These are phyloP conservation scores for Phocides pigmalion DNA, from an alignment of 1,140 invertebrate genomes.

Conservation along the genomic window DNA sequence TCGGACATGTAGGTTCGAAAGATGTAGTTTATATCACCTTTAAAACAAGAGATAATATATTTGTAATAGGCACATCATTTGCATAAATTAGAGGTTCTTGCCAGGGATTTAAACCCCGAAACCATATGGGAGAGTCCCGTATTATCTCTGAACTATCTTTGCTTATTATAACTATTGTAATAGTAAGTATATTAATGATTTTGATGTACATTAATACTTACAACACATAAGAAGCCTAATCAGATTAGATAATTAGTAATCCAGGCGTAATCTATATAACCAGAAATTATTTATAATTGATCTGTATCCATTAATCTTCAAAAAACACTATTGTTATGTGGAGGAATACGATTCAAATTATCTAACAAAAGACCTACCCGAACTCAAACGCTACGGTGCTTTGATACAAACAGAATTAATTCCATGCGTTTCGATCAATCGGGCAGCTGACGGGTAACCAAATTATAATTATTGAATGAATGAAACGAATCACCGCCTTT, in stretches of 20 bases:
- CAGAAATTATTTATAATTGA: conserved; percentile 6
- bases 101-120: no score
- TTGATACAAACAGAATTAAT: conserved; percentile 26
- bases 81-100: no score
- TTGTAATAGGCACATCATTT: no score
- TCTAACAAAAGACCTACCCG: conserved; percentile 14
- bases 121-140: no score
- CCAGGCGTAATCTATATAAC: background rate
- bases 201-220: no score
- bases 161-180: no score
- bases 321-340: background rate
- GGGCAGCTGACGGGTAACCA: conserved; percentile 26
- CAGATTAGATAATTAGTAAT: no score
- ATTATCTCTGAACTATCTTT: no score
- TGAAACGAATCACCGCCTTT: conserved; percentile 57
- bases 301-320: conserved; percentile 19
- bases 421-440: conserved; percentile 15
- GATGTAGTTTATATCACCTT: no score
- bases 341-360: conserved; percentile 13
- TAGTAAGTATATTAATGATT: no score
- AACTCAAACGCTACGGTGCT: background rate
- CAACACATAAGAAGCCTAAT: background rate
- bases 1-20: no score
- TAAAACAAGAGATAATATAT: no score
- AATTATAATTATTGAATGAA: conserved; percentile 52